A percentile compares a stretch with the other conserved stretches of the same genome.
Conservation (phyloP, 2,113 vertebrate species). For the Motacilla alba region DNA sequence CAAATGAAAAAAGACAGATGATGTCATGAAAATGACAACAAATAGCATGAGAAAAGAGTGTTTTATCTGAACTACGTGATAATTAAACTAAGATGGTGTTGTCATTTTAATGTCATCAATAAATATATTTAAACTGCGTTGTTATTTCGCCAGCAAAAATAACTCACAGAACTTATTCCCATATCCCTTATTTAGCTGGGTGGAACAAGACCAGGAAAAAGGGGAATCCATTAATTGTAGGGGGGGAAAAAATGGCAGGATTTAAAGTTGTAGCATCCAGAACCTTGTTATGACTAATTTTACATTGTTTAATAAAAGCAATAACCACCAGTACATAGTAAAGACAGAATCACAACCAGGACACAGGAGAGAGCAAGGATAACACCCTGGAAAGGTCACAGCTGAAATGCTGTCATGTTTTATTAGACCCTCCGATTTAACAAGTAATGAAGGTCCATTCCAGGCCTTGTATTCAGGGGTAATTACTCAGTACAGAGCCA, state of each 20-base stretch:
- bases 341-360: conserved; percentile 22
- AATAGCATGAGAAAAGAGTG: neutral
- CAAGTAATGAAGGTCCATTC: conserved; percentile 83
- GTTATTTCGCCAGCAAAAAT: conserved; percentile 50
- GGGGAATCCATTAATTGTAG: neutral
- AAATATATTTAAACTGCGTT: neutral
- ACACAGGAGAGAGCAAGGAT: conserved; percentile 30
- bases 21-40: neutral
- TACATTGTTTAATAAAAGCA: conserved; percentile 48
- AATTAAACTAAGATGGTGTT: neutral
- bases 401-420: conserved; percentile 72
- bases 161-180: conserved; percentile 7
- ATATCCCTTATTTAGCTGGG: neutral
- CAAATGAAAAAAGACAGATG: neutral
- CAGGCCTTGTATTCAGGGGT: conserved; percentile 80
- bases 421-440: conserved; percentile 74
- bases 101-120: conserved; percentile 9
- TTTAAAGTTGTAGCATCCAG: neutral
- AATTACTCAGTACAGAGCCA: conserved; percentile 99
- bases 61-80: neutral
- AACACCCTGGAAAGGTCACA: conserved; percentile 39
- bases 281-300: conserved; percentile 17
- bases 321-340: conserved; percentile 1
- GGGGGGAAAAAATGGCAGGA: neutral
- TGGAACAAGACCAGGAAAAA: neutral